Percentiles rank a stretch among this genome's conserved stretches.
Evolutionary conservation across 2,113 vertebrate species (phyloP).

Genomic region (Rhinoderma darwinii): DNA sequence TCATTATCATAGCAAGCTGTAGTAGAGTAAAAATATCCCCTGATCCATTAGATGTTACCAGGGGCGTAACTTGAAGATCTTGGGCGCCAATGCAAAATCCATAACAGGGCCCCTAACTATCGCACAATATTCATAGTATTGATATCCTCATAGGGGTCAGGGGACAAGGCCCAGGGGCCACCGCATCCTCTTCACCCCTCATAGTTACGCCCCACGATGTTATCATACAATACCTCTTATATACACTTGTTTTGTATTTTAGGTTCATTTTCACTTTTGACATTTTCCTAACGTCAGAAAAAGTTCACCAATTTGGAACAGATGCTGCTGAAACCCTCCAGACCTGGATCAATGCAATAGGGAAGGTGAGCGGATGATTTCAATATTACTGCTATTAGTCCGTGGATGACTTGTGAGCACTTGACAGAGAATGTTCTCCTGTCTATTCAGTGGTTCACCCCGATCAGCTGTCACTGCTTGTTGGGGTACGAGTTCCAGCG

Average conservation of each 20-base stretch:
- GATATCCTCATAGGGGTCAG: no score
- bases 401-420: background rate
- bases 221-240: background rate
- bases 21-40: no score
- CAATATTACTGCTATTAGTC: background rate
- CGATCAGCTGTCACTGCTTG: slow-evolving; percentile 91
- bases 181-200: no score
- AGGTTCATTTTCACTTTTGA: slow-evolving; percentile 93
- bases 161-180: no score
- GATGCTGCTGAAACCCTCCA: slow-evolving; percentile 84
- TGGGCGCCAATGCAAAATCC: no score
- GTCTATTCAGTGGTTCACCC: slow-evolving; percentile 82
- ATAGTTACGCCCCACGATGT: background rate
- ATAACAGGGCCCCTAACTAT: no score
- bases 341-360: slow-evolving; percentile 86
- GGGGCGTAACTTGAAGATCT: no score
- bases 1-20: no score
- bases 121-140: no score
- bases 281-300: slow-evolving; percentile 84
- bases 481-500: slow-evolving; percentile 89
- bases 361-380: slow-evolving; percentile 78
- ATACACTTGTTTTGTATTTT: background rate
- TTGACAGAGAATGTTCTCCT: background rate
- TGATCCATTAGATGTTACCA: no score
- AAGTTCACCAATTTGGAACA: slow-evolving; percentile 86